These are phyloP conservation scores for Anniella stebbinsi DNA, from an alignment of 2,797 vertebrate genomes.

Conservation along the genomic window DNA sequence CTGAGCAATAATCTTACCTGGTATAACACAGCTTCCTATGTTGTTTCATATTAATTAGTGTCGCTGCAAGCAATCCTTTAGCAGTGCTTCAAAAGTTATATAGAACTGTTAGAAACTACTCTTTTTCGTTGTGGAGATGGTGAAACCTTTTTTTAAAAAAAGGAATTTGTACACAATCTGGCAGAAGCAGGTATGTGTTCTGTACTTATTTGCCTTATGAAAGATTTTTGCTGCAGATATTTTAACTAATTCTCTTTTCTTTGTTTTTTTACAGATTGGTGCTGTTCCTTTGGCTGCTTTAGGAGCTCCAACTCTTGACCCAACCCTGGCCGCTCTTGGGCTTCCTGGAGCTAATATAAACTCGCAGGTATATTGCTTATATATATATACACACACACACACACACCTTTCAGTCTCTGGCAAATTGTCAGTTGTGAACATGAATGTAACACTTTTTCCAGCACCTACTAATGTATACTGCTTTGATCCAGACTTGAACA, in stretches of 20 bases:
- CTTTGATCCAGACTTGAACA: background rate
- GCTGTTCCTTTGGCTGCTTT: constrained; percentile 91
- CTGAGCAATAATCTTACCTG: background rate
- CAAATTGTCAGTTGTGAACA: background rate
- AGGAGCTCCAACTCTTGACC: constrained; percentile 93
- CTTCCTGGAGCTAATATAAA: constrained; percentile 93
- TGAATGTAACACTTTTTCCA: background rate
- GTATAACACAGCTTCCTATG: background rate
- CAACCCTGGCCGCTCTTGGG: constrained; percentile 94
- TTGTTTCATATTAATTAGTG: background rate
- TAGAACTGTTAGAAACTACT: background rate
- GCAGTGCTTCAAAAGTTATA: background rate
- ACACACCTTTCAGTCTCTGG: background rate
- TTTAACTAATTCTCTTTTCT: background rate
- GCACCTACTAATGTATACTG: background rate
- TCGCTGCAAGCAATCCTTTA: background rate
- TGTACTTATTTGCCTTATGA: background rate
- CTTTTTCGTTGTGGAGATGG: background rate
- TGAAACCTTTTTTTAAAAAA: background rate
- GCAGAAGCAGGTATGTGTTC: background rate
- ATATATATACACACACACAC: background rate
- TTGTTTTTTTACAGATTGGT: constrained; percentile 85
- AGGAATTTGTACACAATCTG: background rate
- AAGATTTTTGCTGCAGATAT: background rate
- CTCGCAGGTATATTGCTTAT: constrained; percentile 86